A percentile compares a stretch with the other conserved stretches of the same genome.
phyloP scores from a whole-genome alignment of 1,140 invertebrate species.

The Pseudomyrmex cubaensis region DNA sequence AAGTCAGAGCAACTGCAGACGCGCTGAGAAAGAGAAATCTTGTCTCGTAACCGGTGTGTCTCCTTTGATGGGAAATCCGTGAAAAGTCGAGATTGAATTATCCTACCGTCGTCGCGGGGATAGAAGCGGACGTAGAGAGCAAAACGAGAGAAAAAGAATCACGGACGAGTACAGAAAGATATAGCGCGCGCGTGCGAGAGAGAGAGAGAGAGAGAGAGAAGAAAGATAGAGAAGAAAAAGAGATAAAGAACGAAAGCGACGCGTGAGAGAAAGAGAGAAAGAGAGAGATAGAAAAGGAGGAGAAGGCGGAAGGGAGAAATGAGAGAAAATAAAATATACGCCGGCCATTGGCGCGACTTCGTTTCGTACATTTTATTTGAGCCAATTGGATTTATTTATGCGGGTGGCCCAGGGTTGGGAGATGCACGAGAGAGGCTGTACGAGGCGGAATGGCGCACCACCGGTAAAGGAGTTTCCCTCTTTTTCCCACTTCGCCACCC shows the following conservation, averaged over 20 bases:
- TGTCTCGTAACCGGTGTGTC: constrained; percentile 67
- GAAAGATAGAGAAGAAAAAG: constrained; percentile 27
- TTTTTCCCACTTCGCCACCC: constrained; percentile 60
- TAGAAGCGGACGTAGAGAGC: constrained; percentile 38
- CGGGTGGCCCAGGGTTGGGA: constrained; percentile 52
- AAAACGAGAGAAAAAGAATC: constrained; percentile 44
- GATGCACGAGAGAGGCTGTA: constrained; percentile 43
- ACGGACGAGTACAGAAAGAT: background rate
- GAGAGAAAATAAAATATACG: constrained; percentile 74
- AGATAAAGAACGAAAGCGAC: constrained; percentile 49
- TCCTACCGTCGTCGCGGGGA: constrained; percentile 63
- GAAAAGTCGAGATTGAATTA: constrained; percentile 76
- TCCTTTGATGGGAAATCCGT: constrained; percentile 74
- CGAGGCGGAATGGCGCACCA: constrained; percentile 55
- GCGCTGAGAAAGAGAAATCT: constrained; percentile 66
- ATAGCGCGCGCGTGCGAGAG: background rate
- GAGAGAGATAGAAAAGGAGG: constrained; percentile 32
- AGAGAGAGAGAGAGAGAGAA: constrained; percentile 27
- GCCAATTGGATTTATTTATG: constrained; percentile 79
- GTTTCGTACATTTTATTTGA: constrained; percentile 78
- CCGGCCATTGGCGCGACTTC: constrained; percentile 71
- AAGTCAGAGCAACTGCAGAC: constrained; percentile 37
- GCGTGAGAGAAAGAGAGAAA: constrained; percentile 28
- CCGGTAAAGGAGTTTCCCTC: constrained; percentile 73
- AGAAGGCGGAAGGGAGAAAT: constrained; percentile 48